Base-by-base conservation (phyloP, 1,140 invertebrate species). In the Diabrotica virgifera region DNA sequence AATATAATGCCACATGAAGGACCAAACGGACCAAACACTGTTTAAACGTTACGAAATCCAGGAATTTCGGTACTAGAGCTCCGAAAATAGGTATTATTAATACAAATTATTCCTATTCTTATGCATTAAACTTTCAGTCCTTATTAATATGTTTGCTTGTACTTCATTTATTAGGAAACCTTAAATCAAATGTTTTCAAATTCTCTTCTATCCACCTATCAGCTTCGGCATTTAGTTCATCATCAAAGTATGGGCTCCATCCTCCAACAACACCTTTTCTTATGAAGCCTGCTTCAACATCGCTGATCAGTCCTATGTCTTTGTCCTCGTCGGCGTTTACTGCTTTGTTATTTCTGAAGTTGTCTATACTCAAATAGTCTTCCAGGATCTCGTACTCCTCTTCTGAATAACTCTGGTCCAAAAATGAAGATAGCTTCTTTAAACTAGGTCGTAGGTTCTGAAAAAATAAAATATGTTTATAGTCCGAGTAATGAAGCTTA, bases 301-400 rank as follows among this genome's bases (percentile, higher is more conserved):
- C 40, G 5, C 38, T 36, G 0, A 69, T 36, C 8, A 73, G 46
- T 36, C 73, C 73, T 9, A 70, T 24, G 4, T 61, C 40, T 62
- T 68, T 61, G 38, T 65, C 35, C 6, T 57, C 5, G 24, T 71
- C 66, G 14, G 36, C 61, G 51, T 71, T 74, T 35, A 72, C 69
- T 8, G 71, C 71, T 40, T 64, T 64, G 79, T 93, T 93, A 5
- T 85, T 82, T 62, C 87, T 88, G 76, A 93, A 93, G 70, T 85
- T 89, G 14, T 87, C 81, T 68, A 94, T 90, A 69, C 85, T 84
- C 13, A 91, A 81, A 72, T 92, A 86, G 36, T 87, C 76, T 7
- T 80, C 78, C 4, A 92, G 77, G 46, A 79, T 78, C 2, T 73
- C 63, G 2, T 90, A 70, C 71, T 89, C 72, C 11, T 83, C 81